A percentile compares a stretch with the other conserved stretches of the same genome.
Evolutionary conservation across 2,113 vertebrate genomes (phyloP).

Genomic region (Eurypyga helias): DNA sequence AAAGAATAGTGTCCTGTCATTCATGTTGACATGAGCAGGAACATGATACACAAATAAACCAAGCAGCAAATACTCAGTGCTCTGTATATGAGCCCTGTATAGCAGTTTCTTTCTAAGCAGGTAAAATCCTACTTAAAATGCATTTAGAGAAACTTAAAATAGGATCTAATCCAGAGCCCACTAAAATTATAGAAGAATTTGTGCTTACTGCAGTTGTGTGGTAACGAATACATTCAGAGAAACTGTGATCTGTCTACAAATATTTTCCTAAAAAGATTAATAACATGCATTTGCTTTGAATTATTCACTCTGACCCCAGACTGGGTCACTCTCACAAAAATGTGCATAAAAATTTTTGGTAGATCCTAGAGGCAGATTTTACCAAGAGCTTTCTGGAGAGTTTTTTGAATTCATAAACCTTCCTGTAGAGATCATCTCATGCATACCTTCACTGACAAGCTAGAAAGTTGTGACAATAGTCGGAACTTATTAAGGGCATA

Average conservation of each 20-base stretch:
- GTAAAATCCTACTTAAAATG: conserved; percentile 2
- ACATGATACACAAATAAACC: not conserved
- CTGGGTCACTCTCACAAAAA: not conserved
- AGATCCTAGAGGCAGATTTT: not conserved
- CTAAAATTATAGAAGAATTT: not conserved
- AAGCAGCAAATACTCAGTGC: not conserved
- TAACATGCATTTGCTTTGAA: not conserved
- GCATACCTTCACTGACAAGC: not conserved
- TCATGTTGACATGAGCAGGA: not conserved
- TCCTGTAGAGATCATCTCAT: not conserved
- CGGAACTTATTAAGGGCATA: conserved; percentile 2
- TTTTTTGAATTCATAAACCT: not conserved
- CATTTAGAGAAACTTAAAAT: conserved; percentile 33
- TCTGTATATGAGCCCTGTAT: not conserved
- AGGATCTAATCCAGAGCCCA: not conserved
- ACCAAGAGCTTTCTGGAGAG: not conserved
- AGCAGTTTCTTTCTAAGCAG: not conserved
- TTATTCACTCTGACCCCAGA: not conserved
- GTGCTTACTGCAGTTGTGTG: not conserved
- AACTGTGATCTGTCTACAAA: not conserved
- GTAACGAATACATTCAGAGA: not conserved
- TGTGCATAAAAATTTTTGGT: not conserved
- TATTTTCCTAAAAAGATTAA: not conserved
- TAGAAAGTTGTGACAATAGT: conserved; percentile 3
- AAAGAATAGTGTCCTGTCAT: not conserved